A percentile compares a stretch with the other conserved stretches of the same genome.
These are phyloP conservation scores for Steinernema carpocapsae DNA, from an alignment of 2,888 invertebrate genomes.

Conservation along the genomic window DNA sequence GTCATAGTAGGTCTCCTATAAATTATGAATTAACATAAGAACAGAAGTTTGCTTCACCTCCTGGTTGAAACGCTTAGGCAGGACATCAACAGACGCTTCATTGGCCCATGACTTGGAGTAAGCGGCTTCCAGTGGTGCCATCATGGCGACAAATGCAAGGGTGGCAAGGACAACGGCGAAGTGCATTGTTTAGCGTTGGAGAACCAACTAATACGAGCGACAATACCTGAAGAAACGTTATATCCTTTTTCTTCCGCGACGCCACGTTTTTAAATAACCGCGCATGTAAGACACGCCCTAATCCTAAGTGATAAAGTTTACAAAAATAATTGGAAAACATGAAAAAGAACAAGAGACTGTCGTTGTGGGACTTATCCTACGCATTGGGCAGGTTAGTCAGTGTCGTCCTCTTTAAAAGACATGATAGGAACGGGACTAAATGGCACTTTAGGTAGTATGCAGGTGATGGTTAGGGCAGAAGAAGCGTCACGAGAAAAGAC, in stretches of 20 bases:
- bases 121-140: background rate
- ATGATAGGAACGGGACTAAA: too few relatives aligned
- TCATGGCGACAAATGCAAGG: background rate
- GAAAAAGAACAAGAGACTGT: too few relatives aligned
- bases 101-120: constrained; percentile 7
- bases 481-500: too few relatives aligned
- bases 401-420: too few relatives aligned
- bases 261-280: too few relatives aligned
- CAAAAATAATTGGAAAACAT: background rate
- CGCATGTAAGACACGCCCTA: constrained; percentile 5
- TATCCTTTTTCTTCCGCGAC: too few relatives aligned
- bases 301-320: background rate
- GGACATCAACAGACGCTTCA: background rate
- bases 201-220: background rate
- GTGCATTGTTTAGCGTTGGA: background rate
- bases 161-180: background rate
- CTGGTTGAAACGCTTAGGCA: constrained; percentile 14
- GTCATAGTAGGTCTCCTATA: constrained; percentile 8
- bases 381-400: too few relatives aligned
- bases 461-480: too few relatives aligned
- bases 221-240: too few relatives aligned
- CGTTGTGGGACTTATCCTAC: too few relatives aligned
- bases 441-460: too few relatives aligned
- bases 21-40: background rate
- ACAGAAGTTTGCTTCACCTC: background rate